Evolutionary conservation across 1,140 invertebrate genomes (phyloP).

Genomic region (Sipha flava): DNA sequence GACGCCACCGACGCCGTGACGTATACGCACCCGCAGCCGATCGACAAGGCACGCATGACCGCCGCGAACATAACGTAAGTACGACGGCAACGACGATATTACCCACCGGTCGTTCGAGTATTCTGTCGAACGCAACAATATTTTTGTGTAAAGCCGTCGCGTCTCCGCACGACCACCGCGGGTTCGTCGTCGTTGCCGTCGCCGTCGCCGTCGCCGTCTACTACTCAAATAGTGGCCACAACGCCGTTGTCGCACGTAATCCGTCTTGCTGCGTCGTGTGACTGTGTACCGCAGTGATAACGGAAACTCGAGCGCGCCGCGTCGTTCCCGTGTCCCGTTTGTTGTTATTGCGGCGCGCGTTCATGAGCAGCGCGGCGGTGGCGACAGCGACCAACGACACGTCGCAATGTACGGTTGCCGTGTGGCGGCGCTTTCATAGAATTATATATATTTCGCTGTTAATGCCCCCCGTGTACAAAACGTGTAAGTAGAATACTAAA

Average conservation of each 20-base stretch:
- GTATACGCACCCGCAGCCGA: not conserved
- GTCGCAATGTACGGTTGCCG: not conserved
- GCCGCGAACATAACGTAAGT: not conserved
- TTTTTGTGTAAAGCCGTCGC: too few species aligned
- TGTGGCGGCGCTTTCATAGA: conserved; percentile 51
- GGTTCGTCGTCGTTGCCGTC: too few species aligned
- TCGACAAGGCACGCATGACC: not conserved
- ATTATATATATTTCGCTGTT: conserved; percentile 49
- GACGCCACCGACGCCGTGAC: too few species aligned
- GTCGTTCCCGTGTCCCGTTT: not conserved
- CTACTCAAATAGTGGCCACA: too few species aligned
- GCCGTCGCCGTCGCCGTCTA: too few species aligned
- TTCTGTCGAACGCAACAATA: too few species aligned
- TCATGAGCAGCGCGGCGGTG: conserved; percentile 1
- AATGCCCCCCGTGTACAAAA: conserved; percentile 58
- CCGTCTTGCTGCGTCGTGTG: too few species aligned
- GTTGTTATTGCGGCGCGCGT: not conserved
- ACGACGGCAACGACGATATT: not conserved
- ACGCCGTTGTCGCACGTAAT: too few species aligned
- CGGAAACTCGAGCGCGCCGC: too few species aligned
- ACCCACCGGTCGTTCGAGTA: not conserved
- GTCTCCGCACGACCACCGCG: too few species aligned
- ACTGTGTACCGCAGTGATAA: too few species aligned
- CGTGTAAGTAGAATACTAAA: conserved; percentile 49
- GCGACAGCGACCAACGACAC: not conserved